Conservation (phyloP, 2,888 invertebrate genomes). For the Tenthredo livida region DNA sequence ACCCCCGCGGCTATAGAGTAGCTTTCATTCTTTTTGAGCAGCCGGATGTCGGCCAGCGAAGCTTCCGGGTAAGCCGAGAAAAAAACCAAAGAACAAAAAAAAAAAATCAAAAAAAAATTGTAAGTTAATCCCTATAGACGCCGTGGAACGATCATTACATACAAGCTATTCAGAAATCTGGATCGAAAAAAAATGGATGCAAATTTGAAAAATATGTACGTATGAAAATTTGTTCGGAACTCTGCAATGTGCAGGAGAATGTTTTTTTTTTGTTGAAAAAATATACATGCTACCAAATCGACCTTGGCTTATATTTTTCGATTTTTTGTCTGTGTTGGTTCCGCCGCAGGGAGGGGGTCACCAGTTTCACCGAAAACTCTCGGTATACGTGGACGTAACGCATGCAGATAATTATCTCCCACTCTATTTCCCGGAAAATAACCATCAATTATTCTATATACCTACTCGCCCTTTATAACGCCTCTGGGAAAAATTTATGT, state of each 20-base stretch:
- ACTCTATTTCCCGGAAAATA: neutral
- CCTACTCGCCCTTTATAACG: conserved; percentile 14
- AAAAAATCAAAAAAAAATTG: neutral
- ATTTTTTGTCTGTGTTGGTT: too few species aligned
- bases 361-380: too few species aligned
- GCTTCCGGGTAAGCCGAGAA: conserved; percentile 33
- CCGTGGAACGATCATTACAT: neutral
- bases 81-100: neutral
- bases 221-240: too few species aligned
- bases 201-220: too few species aligned
- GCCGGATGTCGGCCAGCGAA: conserved; percentile 36
- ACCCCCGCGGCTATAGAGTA: conserved; percentile 27
- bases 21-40: conserved; percentile 31
- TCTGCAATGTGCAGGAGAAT: too few species aligned
- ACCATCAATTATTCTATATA: conserved; percentile 17
- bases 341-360: too few species aligned
- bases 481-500: conserved; percentile 34
- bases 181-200: too few species aligned
- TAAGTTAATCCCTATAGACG: neutral
- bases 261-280: too few species aligned
- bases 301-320: too few species aligned
- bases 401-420: conserved; percentile 37
- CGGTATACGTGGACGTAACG: too few species aligned
- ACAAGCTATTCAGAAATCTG: too few species aligned
- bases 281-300: too few species aligned